phyloP scores from a whole-genome alignment of 2,113 vertebrate species.

The Nycticebus coucang region DNA sequence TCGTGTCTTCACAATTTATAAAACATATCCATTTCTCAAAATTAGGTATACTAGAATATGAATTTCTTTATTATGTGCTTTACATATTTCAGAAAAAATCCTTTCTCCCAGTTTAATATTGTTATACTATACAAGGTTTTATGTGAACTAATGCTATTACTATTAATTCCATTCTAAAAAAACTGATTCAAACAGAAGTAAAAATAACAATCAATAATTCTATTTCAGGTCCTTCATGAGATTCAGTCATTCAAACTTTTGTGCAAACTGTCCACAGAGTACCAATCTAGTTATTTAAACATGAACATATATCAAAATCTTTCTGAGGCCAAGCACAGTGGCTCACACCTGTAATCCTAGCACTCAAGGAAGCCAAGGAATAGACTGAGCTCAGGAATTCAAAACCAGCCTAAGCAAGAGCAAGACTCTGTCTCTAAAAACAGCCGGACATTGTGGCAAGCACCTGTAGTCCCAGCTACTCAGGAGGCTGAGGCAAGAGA shows the following conservation, averaged over 20 bases:
- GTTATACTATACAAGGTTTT: not conserved
- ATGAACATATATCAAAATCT: conserved; percentile 25
- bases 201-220: conserved; percentile 47
- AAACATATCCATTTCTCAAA: conserved; percentile 50
- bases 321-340: not conserved
- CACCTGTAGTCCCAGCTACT: too few relatives aligned
- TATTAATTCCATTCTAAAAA: conserved; percentile 35
- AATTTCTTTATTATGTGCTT: conserved; percentile 42
- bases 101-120: conserved; percentile 1
- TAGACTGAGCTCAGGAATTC: too few relatives aligned
- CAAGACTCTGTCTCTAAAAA: too few relatives aligned
- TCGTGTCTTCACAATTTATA: conserved; percentile 21
- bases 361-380: too few relatives aligned
- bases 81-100: not conserved
- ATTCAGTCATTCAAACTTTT: not conserved
- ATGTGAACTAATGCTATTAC: conserved; percentile 10
- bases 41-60: not conserved
- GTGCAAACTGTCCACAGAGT: not conserved
- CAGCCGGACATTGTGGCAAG: too few relatives aligned
- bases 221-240: not conserved
- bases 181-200: not conserved
- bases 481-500: too few relatives aligned
- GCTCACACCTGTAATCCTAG: too few relatives aligned
- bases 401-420: too few relatives aligned
- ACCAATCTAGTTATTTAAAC: not conserved